These are phyloP conservation scores for Phaenicophaeus curvirostris DNA, from an alignment of 2,797 vertebrate genomes.

Conservation along the genomic window DNA sequence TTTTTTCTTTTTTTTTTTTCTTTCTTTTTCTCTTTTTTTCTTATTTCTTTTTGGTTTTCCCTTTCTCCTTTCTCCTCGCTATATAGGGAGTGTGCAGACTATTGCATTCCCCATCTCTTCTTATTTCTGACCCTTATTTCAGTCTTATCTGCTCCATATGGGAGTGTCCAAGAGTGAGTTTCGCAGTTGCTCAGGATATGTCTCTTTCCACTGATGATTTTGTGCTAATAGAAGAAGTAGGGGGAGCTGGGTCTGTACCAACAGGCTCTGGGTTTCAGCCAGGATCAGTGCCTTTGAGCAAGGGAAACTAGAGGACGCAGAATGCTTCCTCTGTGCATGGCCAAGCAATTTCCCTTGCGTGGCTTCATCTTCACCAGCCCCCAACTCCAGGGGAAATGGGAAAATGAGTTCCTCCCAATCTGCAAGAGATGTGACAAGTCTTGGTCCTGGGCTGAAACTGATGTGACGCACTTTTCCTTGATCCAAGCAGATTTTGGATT, in stretches of 20 bases:
- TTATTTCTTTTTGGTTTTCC: rapidly evolving
- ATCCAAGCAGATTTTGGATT: constrained; percentile 22
- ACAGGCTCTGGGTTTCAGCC: constrained; percentile 4
- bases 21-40: no score
- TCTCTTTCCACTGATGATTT: not conserved
- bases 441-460: constrained; percentile 11
- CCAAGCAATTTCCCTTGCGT: constrained; percentile 15
- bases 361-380: not conserved
- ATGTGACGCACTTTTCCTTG: constrained; percentile 43
- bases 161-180: not conserved
- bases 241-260: constrained; percentile 10
- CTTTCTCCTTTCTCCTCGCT: no score
- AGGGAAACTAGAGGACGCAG: not conserved
- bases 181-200: not conserved
- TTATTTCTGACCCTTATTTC: not conserved
- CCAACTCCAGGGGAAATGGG: constrained; percentile 21
- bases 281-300: not conserved
- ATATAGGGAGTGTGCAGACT: not conserved
- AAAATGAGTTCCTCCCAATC: constrained; percentile 45
- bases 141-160: not conserved
- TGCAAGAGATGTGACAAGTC: constrained; percentile 35
- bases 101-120: not conserved
- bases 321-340: not conserved
- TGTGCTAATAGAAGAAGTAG: constrained; percentile 4
- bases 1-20: not conserved